Evolutionary conservation across 2,888 invertebrate genomes (phyloP).

Genomic region (Lomographa bimaculata): DNA sequence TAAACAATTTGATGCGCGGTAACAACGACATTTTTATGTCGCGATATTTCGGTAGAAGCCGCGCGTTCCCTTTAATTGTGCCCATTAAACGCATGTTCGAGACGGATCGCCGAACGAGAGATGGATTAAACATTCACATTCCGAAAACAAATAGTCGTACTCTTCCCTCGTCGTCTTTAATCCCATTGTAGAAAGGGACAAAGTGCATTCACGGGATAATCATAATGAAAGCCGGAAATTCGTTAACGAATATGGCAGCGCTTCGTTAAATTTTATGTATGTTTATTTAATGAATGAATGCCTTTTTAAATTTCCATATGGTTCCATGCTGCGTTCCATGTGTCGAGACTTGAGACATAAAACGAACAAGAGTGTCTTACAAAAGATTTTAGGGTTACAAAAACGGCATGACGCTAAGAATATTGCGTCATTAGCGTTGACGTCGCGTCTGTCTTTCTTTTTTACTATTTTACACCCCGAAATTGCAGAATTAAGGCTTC

Average conservation of each 20-base stretch:
- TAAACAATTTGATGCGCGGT: conserved; percentile 77
- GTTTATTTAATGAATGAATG: conserved; percentile 75
- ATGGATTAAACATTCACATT: conserved; percentile 47
- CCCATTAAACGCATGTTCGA: conserved; percentile 71
- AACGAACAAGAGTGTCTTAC: conserved; percentile 40
- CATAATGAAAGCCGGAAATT: conserved; percentile 76
- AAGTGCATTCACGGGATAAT: conserved; percentile 55
- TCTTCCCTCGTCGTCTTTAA: conserved; percentile 36
- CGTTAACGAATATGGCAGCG: conserved; percentile 77
- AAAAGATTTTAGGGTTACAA: conserved; percentile 42
- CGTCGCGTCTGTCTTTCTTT: conserved; percentile 53
- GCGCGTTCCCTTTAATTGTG: conserved; percentile 73
- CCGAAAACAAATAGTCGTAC: conserved; percentile 40
- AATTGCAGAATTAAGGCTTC: conserved; percentile 72
- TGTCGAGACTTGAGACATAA: conserved; percentile 40
- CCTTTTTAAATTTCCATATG: conserved; percentile 76
- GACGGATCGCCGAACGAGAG: conserved; percentile 70
- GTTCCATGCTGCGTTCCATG: conserved; percentile 50
- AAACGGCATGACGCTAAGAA: conserved; percentile 39
- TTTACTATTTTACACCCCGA: conserved; percentile 66
- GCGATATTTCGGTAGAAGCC: conserved; percentile 69
- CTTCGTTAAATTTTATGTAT: conserved; percentile 80
- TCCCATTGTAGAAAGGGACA: conserved; percentile 45
- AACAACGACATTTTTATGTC: conserved; percentile 73
- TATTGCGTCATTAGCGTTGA: conserved; percentile 53